Evolutionary conservation across 2,113 vertebrate species (phyloP).

Genomic region (Vimba vimba): DNA sequence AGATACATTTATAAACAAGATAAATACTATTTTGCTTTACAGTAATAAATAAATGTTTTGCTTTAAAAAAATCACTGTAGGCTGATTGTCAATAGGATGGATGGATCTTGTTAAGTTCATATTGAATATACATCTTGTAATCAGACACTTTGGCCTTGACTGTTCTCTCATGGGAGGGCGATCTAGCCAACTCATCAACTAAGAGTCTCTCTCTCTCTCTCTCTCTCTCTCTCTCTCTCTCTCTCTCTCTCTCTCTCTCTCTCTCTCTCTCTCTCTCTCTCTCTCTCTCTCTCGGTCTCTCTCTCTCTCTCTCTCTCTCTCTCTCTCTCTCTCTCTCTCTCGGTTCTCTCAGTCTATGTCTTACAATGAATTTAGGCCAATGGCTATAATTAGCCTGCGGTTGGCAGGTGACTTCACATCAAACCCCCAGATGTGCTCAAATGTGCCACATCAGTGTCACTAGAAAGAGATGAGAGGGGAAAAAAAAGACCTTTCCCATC

Average conservation of each 20-base stretch:
- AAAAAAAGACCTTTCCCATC: not conserved
- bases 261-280: constrained; percentile 46
- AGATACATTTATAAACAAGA: not conserved
- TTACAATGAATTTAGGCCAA: constrained; percentile 51
- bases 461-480: constrained; percentile 22
- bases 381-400: constrained; percentile 37
- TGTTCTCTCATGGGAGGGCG: not conserved
- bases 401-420: constrained; percentile 51
- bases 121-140: not conserved
- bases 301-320: not conserved
- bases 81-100: not conserved
- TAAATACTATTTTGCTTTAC: not conserved
- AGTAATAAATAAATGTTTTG: not conserved
- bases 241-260: not conserved
- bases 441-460: constrained; percentile 48
- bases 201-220: not conserved
- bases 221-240: not conserved
- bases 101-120: not conserved
- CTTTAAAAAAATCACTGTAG: not conserved
- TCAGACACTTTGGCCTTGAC: not conserved
- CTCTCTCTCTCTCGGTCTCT: not conserved
- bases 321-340: not conserved
- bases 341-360: constrained; percentile 49
- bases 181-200: not conserved
- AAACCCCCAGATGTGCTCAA: constrained; percentile 41